Conservation (phyloP, 30 jellyfish, hydroid and myxozoan species). For the Calvadosia cruxmelitensis region DNA sequence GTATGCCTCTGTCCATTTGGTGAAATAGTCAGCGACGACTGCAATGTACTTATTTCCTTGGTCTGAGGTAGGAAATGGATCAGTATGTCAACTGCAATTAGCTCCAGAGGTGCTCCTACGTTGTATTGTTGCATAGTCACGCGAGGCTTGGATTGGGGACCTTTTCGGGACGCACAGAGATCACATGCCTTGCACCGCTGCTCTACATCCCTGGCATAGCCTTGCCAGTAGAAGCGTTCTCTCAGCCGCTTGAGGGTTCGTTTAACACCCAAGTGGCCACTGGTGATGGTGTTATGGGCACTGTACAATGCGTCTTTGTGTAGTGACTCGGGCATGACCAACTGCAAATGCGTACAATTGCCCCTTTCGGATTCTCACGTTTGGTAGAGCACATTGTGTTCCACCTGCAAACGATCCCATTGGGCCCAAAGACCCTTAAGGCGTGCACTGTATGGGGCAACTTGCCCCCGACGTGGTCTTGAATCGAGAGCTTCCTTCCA, state of each 20-base stretch:
- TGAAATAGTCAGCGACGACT: constrained; percentile 40
- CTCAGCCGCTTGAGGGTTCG: constrained; percentile 12
- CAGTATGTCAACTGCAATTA: constrained; percentile 35
- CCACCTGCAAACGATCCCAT: neutral
- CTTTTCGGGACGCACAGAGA: neutral
- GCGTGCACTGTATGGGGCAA: neutral
- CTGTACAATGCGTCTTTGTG: constrained; percentile 5
- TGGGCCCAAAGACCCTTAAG: neutral
- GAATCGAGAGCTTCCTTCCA: neutral
- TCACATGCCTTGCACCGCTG: constrained; percentile 24
- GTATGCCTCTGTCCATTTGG: constrained; percentile 49
- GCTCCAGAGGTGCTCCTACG: constrained; percentile 29
- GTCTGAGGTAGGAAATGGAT: constrained; percentile 40
- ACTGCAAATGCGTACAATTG: neutral
- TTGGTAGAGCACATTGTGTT: neutral
- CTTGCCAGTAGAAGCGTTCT: constrained; percentile 35
- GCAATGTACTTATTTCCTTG: constrained; percentile 37
- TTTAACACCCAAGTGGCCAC: constrained; percentile 35
- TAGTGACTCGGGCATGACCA: constrained; percentile 5
- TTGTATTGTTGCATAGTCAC: constrained; percentile 29
- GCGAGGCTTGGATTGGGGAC: neutral
- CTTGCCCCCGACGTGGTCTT: neutral
- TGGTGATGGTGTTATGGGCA: constrained; percentile 18
- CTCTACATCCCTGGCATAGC: constrained; percentile 5
- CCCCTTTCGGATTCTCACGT: neutral